These are phyloP conservation scores for Sesamia nonagrioides DNA, from an alignment of 1,140 invertebrate species.

Conservation along the genomic window DNA sequence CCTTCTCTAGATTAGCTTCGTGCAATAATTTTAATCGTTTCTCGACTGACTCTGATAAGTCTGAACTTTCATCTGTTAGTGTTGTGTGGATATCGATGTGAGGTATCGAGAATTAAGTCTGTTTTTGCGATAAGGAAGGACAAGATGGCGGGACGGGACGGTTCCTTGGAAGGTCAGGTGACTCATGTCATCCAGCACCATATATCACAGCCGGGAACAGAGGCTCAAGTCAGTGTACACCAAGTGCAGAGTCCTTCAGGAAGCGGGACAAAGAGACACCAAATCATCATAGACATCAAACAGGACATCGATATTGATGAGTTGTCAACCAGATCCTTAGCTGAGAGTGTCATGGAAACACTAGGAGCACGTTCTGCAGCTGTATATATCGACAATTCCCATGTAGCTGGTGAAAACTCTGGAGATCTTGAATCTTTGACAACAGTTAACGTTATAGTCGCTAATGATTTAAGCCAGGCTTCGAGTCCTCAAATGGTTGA, in stretches of 20 bases:
- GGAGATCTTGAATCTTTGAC: conserved; percentile 24
- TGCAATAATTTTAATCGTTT: conserved; percentile 66
- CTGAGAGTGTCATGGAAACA: conserved; percentile 86
- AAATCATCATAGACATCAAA: conserved; percentile 87
- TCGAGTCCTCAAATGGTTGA: conserved; percentile 62
- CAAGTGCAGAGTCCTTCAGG: conserved; percentile 80
- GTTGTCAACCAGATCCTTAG: conserved; percentile 82
- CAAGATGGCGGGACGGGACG: conserved; percentile 77
- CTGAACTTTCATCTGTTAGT: conserved; percentile 65
- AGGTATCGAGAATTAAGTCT: conserved; percentile 49
- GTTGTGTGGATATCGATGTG: conserved; percentile 63
- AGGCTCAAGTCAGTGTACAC: conserved; percentile 83
- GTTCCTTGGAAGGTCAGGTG: conserved; percentile 74
- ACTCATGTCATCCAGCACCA: conserved; percentile 83
- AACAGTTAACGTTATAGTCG: conserved; percentile 82
- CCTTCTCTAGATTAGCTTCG: conserved; percentile 63
- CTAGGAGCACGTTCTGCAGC: conserved; percentile 83
- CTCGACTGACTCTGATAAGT: conserved; percentile 78
- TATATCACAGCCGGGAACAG: conserved; percentile 74
- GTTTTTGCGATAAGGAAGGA: conserved; percentile 52
- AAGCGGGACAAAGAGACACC: conserved; percentile 82
- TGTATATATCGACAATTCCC: conserved; percentile 84
- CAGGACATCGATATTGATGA: conserved; percentile 87
- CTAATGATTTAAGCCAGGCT: conserved; percentile 74
- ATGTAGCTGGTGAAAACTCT: conserved; percentile 68